Percentiles rank a stretch among this genome's conserved stretches.
phyloP scores from a whole-genome alignment of 2,113 vertebrate species.

The Dasyurus viverrinus region DNA sequence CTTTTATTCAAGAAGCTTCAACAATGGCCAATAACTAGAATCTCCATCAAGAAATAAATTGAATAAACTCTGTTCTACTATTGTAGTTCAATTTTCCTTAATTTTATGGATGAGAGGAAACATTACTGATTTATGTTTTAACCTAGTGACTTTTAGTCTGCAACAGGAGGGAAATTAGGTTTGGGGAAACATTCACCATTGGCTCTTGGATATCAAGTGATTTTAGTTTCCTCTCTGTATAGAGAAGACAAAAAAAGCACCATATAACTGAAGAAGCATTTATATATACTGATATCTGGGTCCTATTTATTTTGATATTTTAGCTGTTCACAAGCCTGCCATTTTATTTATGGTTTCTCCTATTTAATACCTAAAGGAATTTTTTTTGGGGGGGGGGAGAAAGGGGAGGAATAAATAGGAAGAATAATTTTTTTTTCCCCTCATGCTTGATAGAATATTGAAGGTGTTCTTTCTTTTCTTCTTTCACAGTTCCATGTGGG shows the following conservation, averaged over 20 bases:
- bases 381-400: neutral
- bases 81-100: neutral
- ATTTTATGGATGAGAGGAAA: neutral
- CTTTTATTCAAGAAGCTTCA: neutral
- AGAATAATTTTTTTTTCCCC: neutral
- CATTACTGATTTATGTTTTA: neutral
- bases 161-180: neutral
- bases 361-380: neutral
- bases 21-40: neutral
- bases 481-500: neutral
- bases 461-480: neutral
- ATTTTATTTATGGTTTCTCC: neutral
- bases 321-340: neutral
- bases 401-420: neutral
- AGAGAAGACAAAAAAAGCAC: neutral
- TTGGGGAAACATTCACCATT: neutral
- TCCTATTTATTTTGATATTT: neutral
- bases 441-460: neutral
- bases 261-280: neutral
- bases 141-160: neutral
- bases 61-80: neutral
- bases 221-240: neutral
- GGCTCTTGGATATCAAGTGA: neutral
- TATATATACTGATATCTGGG: neutral
- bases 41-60: neutral